Conservation (phyloP, 2,888 invertebrate genomes). For the Argynnis bischoffii region DNA sequence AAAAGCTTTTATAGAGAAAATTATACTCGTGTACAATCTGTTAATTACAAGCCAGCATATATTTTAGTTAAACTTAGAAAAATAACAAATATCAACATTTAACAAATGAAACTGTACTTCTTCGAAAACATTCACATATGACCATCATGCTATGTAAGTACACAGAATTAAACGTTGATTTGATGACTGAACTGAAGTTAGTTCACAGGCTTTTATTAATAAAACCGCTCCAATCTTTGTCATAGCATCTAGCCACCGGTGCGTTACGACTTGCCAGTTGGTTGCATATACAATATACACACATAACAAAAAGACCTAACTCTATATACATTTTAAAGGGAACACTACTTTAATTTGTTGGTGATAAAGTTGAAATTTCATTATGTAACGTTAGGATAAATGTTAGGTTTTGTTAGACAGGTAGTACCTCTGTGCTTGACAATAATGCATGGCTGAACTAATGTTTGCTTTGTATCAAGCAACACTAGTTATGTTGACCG, state of each 20-base stretch:
- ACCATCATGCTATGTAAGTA: slow-evolving; percentile 13
- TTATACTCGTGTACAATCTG: too few species aligned
- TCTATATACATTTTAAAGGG: slow-evolving; percentile 20
- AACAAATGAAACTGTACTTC: not conserved
- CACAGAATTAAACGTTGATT: slow-evolving; percentile 34
- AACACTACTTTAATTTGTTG: slow-evolving; percentile 17
- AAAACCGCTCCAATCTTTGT: slow-evolving; percentile 77
- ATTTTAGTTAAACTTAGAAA: not conserved
- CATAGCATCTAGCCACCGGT: slow-evolving; percentile 69
- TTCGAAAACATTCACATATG: not conserved
- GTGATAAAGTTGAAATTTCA: slow-evolving; percentile 40
- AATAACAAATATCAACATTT: not conserved
- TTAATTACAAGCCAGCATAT: too few species aligned
- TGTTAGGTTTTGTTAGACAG: slow-evolving; percentile 43
- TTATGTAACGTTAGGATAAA: slow-evolving; percentile 39
- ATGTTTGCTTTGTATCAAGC: slow-evolving; percentile 80
- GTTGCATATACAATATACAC: slow-evolving; percentile 62
- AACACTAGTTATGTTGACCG: slow-evolving; percentile 74
- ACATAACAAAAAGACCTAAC: slow-evolving; percentile 31
- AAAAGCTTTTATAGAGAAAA: too few species aligned
- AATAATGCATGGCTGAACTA: slow-evolving; percentile 81
- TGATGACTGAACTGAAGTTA: slow-evolving; percentile 38
- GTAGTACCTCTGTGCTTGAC: slow-evolving; percentile 72
- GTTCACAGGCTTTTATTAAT: slow-evolving; percentile 52
- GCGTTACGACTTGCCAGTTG: slow-evolving; percentile 72